Evolutionary conservation across 2,888 invertebrate species (phyloP).

Genomic region (Sphaerophoria rueppellii): DNA sequence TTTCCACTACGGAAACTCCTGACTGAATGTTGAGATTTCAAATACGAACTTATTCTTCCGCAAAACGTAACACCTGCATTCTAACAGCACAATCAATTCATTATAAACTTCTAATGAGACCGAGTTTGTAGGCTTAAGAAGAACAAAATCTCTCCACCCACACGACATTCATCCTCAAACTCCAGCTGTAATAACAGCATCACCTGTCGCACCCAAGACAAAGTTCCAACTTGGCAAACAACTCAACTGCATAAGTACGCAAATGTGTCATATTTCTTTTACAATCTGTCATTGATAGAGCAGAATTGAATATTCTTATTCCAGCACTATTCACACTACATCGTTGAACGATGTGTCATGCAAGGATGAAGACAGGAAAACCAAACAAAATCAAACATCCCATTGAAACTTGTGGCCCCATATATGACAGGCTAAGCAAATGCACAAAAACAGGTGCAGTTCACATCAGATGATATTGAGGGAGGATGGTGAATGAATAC

Average conservation of each 20-base stretch:
- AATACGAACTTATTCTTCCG: constrained; percentile 29
- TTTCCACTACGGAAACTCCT: constrained; percentile 22
- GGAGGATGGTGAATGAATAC: not conserved
- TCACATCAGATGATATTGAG: not conserved
- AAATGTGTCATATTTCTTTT: constrained; percentile 67
- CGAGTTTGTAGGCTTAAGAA: constrained; percentile 10
- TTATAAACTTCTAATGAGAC: constrained; percentile 65
- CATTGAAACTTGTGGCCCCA: constrained; percentile 37
- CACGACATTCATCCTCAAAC: constrained; percentile 13
- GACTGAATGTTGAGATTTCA: constrained; percentile 17
- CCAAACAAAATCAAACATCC: constrained; percentile 53
- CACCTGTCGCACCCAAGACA: constrained; percentile 16
- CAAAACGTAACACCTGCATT: constrained; percentile 28
- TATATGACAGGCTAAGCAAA: not conserved
- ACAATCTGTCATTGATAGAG: constrained; percentile 51
- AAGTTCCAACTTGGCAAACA: constrained; percentile 30
- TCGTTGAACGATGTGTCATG: not conserved
- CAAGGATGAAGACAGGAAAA: constrained; percentile 9
- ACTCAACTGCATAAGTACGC: constrained; percentile 29
- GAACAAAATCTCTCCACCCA: constrained; percentile 13
- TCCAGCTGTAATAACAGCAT: constrained; percentile 6
- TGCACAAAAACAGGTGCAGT: constrained; percentile 7
- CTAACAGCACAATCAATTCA: constrained; percentile 45
- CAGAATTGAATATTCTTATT: constrained; percentile 21
- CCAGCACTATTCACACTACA: constrained; percentile 33